Conservation (phyloP, 92 coral and sea anemone species). For the Porites rus region DNA sequence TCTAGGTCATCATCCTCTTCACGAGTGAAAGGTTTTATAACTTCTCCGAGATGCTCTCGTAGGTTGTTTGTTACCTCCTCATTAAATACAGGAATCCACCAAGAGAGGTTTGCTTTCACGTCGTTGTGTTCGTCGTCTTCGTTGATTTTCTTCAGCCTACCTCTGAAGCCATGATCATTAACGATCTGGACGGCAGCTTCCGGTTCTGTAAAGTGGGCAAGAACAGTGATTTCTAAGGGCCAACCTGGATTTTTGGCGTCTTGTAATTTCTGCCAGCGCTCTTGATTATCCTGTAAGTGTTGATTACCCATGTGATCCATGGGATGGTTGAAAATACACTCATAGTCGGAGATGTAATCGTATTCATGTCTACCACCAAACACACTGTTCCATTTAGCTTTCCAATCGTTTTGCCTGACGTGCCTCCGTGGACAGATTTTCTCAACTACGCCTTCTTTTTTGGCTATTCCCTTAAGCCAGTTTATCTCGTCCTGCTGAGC, state of each 20-base stretch:
- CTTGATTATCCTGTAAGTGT: neutral
- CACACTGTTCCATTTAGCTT: too few relatives aligned
- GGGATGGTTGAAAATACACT: slow-evolving; percentile 29
- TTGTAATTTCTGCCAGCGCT: slow-evolving; percentile 5
- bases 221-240: neutral
- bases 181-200: neutral
- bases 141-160: slow-evolving; percentile 14
- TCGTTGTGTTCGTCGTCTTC: neutral
- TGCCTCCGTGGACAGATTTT: too few relatives aligned
- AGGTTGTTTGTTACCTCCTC: neutral
- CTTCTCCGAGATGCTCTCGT: neutral
- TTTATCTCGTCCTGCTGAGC: too few relatives aligned
- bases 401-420: too few relatives aligned
- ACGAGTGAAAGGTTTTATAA: slow-evolving; percentile 16
- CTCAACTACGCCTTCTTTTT: too few relatives aligned
- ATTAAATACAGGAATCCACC: slow-evolving; percentile 36
- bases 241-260: neutral
- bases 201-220: slow-evolving; percentile 16
- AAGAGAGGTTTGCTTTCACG: slow-evolving; percentile 9
- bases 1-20: neutral
- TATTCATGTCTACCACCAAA: neutral
- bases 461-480: too few relatives aligned
- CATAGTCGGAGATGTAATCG: slow-evolving; percentile 21
- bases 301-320: neutral
- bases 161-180: neutral